phyloP scores from a whole-genome alignment of 2,797 vertebrate genomes.

The Pteropus rufus region DNA sequence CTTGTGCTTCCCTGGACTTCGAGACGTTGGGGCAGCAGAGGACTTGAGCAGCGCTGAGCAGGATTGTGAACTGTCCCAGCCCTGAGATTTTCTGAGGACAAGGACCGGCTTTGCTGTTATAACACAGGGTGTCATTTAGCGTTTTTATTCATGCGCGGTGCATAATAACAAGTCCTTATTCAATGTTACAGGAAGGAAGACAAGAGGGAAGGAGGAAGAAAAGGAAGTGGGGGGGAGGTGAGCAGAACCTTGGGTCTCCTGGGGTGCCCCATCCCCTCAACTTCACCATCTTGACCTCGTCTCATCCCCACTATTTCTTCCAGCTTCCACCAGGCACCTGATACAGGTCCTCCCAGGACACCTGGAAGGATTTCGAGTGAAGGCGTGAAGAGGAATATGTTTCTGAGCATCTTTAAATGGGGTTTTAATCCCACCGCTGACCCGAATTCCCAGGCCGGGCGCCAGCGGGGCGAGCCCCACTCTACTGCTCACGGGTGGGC shows the following conservation, averaged over 20 bases:
- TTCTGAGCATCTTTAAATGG: neutral
- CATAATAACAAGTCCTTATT: neutral
- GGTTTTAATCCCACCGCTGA: neutral
- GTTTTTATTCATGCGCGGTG: neutral
- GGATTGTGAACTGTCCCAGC: fast-evolving
- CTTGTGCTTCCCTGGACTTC: neutral
- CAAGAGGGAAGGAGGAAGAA: too few relatives aligned
- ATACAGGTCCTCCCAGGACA: neutral
- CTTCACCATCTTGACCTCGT: neutral
- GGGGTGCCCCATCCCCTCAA: neutral
- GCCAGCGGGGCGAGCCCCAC: fast-evolving
- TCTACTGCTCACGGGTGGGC: too few relatives aligned
- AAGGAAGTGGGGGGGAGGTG: neutral
- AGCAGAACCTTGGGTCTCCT: neutral
- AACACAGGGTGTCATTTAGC: too few relatives aligned
- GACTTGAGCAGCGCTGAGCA: fast-evolving
- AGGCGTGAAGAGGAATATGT: fast-evolving
- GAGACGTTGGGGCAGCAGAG: neutral
- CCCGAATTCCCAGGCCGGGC: neutral
- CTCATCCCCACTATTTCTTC: neutral
- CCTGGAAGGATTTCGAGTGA: neutral
- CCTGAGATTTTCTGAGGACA: too few relatives aligned
- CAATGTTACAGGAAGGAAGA: neutral
- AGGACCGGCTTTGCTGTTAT: too few relatives aligned
- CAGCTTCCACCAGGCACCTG: neutral